Evolutionary conservation across 2,113 vertebrate genomes (phyloP).

Genomic region (Capreolus pygargus): DNA sequence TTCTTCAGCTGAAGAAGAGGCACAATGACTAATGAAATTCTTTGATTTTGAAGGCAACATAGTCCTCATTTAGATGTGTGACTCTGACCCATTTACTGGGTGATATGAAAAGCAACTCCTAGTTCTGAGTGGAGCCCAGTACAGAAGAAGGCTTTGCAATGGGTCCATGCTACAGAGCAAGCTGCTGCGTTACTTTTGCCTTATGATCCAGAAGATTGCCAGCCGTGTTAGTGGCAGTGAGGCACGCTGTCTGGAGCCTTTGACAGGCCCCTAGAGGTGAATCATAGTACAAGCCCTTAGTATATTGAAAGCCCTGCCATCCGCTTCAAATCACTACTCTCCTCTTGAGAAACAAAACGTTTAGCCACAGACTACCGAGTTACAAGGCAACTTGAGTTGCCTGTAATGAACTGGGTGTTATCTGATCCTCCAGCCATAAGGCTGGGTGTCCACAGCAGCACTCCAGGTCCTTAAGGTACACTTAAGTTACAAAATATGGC

Average conservation of each 20-base stretch:
- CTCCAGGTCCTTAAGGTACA: background rate
- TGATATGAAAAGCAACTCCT: background rate
- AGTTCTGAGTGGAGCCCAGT: background rate
- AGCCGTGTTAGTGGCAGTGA: background rate
- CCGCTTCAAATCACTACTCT: background rate
- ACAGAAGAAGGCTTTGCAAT: background rate
- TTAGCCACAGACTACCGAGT: background rate
- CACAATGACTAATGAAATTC: background rate
- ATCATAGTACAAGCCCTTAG: background rate
- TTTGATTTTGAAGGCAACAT: background rate
- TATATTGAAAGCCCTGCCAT: background rate
- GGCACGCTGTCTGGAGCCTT: background rate
- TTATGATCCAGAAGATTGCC: background rate
- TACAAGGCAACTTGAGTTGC: background rate
- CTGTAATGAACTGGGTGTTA: background rate
- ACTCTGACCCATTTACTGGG: background rate
- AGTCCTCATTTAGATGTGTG: background rate
- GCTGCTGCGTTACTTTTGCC: background rate
- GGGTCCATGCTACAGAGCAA: background rate
- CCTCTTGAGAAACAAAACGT: background rate
- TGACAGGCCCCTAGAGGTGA: background rate
- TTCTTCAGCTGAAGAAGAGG: background rate
- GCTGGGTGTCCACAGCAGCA: background rate
- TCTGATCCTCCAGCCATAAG: background rate
- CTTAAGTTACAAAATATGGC: background rate